Conservation (phyloP, 2,113 vertebrate species). For the Oostethus manadensis region DNA sequence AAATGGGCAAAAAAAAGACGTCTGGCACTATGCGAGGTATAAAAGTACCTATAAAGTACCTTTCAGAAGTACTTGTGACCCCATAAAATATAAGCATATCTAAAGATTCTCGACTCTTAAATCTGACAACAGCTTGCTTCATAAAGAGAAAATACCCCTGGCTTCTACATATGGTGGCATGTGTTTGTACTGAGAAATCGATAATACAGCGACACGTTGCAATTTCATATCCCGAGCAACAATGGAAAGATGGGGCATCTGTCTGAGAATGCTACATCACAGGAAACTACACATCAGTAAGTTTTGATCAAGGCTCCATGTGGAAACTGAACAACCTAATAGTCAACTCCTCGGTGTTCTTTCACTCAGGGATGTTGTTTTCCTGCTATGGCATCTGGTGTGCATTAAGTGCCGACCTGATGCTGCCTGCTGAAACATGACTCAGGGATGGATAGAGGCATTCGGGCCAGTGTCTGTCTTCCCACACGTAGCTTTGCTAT, state of each 20-base stretch:
- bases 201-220: slow-evolving; percentile 18
- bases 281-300: slow-evolving; percentile 44
- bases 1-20: too few species aligned
- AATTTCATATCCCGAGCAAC: slow-evolving; percentile 55
- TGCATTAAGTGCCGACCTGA: slow-evolving; percentile 65
- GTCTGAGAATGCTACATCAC: slow-evolving; percentile 63
- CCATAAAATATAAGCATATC: not conserved
- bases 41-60: too few species aligned
- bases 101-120: not conserved
- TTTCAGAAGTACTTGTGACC: too few species aligned
- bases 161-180: not conserved
- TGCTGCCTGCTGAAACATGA: slow-evolving; percentile 63
- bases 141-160: not conserved
- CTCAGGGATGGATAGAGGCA: slow-evolving; percentile 64
- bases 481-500: slow-evolving; percentile 60
- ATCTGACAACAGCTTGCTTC: not conserved
- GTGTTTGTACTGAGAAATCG: slow-evolving; percentile 11
- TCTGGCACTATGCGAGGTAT: too few species aligned
- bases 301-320: slow-evolving; percentile 41
- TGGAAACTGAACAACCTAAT: slow-evolving; percentile 17
- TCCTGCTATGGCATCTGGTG: slow-evolving; percentile 65
- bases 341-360: slow-evolving; percentile 3
- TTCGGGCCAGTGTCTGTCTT: slow-evolving; percentile 59
- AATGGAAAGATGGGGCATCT: slow-evolving; percentile 41
- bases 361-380: slow-evolving; percentile 26